A percentile compares a stretch with the other conserved stretches of the same genome.
Conservation (phyloP, 1,140 invertebrate species). For the Coenobita brevimanus region DNA sequence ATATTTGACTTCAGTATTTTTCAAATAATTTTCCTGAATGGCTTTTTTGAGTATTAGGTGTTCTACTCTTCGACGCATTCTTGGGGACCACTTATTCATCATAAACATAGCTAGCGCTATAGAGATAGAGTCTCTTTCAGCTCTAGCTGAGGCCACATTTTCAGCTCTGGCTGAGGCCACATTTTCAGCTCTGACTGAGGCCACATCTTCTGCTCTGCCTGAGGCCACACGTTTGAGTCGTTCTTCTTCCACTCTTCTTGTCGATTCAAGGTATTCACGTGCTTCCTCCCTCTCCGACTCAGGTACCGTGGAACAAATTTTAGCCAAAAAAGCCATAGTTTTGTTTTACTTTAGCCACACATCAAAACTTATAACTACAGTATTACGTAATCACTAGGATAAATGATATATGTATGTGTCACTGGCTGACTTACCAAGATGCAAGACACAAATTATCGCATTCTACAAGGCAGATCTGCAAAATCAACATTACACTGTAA, state of each 20-base stretch:
- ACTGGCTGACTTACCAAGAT: too few relatives aligned
- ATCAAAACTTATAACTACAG: too few relatives aligned
- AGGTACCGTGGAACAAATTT: conserved; percentile 12
- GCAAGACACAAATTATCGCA: too few relatives aligned
- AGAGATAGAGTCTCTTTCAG: background rate
- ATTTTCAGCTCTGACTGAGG: background rate
- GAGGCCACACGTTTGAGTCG: background rate
- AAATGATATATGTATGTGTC: too few relatives aligned
- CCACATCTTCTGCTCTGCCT: background rate
- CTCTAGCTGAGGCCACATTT: background rate
- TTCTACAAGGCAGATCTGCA: too few relatives aligned
- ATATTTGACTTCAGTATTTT: background rate
- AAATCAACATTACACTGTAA: too few relatives aligned
- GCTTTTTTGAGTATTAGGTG: conserved; percentile 28
- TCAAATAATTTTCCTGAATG: background rate
- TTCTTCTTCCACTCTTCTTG: background rate
- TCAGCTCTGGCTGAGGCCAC: background rate
- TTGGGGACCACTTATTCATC: conserved; percentile 28
- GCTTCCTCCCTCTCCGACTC: background rate
- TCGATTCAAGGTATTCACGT: background rate
- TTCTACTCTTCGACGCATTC: conserved; percentile 14
- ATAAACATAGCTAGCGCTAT: background rate
- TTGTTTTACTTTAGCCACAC: too few relatives aligned
- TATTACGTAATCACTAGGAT: too few relatives aligned
- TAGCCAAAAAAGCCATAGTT: background rate